Percentiles rank a stretch among this genome's conserved stretches.
Conservation (phyloP, 2,113 vertebrate genomes). For the Pachypanchax playfairii region DNA sequence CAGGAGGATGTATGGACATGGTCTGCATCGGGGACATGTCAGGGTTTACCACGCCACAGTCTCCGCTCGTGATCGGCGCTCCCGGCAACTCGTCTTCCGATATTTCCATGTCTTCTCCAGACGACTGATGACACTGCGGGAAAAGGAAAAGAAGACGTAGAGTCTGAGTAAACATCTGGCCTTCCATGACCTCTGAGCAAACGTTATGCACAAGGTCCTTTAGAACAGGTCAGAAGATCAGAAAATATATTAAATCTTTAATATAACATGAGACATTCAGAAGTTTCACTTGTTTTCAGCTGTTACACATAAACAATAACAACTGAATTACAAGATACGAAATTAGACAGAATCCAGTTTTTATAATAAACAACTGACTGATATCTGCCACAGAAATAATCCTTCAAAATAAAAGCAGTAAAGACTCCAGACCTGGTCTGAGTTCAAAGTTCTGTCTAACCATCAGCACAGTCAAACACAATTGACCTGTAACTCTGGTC, state of each 20-base stretch:
- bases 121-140: constrained; percentile 88
- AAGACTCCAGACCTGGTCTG: constrained; percentile 5
- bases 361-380: background rate
- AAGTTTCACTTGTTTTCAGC: too few species aligned
- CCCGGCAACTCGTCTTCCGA: constrained; percentile 94
- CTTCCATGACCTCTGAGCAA: constrained; percentile 5
- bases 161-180: background rate
- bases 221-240: background rate
- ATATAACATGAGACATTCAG: too few species aligned
- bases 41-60: constrained; percentile 91
- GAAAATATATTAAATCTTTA: too few species aligned
- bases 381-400: background rate
- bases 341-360: too few species aligned
- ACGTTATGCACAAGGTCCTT: background rate
- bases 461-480: constrained; percentile 30
- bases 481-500: constrained; percentile 23
- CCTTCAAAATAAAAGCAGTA: constrained; percentile 22
- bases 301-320: too few species aligned
- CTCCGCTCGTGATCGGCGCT: constrained; percentile 84
- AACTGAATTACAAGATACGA: too few species aligned
- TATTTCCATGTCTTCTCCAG: constrained; percentile 99
- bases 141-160: constrained; percentile 21
- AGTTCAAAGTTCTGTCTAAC: constrained; percentile 50
- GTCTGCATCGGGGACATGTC: constrained; percentile 83
- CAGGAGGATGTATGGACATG: constrained; percentile 83